Evolutionary conservation across 1,140 invertebrate genomes (phyloP).

Genomic region (Dolichoris vasculosae): DNA sequence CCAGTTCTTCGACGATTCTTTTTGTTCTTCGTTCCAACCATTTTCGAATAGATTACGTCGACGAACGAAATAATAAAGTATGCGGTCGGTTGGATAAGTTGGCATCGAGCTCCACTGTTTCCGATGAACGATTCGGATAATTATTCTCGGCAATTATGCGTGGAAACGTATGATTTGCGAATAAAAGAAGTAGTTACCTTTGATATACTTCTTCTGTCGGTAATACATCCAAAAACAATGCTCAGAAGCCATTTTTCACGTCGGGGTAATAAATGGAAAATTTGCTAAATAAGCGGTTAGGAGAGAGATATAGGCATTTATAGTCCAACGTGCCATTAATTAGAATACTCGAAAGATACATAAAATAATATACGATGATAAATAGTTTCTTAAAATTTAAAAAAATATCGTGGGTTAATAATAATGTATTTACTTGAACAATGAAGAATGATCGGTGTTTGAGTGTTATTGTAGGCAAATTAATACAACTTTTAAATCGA

Average conservation of each 20-base stretch:
- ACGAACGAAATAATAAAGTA: conserved; percentile 42
- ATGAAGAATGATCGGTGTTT: neutral
- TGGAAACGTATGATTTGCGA: neutral
- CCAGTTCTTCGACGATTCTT: neutral
- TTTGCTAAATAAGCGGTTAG: neutral
- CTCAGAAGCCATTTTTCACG: conserved; percentile 10
- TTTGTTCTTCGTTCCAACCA: conserved; percentile 11
- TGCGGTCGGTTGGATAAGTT: conserved; percentile 22
- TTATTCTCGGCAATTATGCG: conserved; percentile 3
- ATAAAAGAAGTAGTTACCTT: neutral
- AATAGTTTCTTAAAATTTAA: neutral
- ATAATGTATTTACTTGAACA: neutral
- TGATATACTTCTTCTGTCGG: neutral
- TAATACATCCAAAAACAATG: neutral
- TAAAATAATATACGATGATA: neutral
- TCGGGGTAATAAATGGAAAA: neutral
- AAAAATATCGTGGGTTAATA: neutral
- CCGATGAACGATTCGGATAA: conserved; percentile 38
- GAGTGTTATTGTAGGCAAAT: too few relatives aligned
- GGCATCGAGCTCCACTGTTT: neutral
- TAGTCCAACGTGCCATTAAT: neutral
- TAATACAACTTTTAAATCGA: too few relatives aligned
- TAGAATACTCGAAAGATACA: neutral
- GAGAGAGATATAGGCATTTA: neutral
- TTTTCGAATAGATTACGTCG: conserved; percentile 39